Conservation (phyloP, 2,113 vertebrate genomes). For the Charina bottae region DNA sequence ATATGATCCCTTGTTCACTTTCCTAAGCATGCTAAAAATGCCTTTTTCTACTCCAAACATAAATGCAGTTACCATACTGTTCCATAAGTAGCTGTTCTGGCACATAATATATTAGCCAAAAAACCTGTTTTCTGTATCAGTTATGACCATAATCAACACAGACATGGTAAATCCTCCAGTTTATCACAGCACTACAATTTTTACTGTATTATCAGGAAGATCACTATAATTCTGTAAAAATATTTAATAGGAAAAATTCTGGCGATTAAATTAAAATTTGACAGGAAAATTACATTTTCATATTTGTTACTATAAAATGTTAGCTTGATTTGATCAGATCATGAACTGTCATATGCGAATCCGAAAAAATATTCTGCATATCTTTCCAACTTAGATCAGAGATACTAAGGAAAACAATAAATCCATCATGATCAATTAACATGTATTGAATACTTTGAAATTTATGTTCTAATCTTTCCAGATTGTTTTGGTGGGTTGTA, state of each 20-base stretch:
- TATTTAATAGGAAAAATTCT: slow-evolving; percentile 12
- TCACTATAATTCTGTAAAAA: neutral
- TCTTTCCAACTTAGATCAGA: slow-evolving; percentile 9
- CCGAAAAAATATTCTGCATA: neutral
- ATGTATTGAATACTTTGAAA: neutral
- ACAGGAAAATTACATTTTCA: neutral
- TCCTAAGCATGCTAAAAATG: neutral
- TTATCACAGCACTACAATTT: neutral
- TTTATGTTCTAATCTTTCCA: neutral
- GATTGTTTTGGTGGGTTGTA: neutral
- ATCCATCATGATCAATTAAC: neutral
- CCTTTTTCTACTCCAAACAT: neutral
- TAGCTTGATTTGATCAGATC: neutral
- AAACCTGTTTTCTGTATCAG: neutral
- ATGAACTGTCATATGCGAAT: neutral
- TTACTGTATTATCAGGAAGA: neutral
- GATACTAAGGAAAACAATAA: slow-evolving; percentile 19
- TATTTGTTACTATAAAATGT: neutral
- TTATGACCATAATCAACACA: neutral
- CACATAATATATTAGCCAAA: neutral
- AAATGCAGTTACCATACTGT: neutral
- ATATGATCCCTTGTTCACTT: neutral
- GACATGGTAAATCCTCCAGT: neutral
- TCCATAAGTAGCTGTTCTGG: neutral
- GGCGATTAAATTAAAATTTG: neutral